Evolutionary conservation across 2,888 invertebrate genomes (phyloP).

Genomic region (Crioceris asparagi): DNA sequence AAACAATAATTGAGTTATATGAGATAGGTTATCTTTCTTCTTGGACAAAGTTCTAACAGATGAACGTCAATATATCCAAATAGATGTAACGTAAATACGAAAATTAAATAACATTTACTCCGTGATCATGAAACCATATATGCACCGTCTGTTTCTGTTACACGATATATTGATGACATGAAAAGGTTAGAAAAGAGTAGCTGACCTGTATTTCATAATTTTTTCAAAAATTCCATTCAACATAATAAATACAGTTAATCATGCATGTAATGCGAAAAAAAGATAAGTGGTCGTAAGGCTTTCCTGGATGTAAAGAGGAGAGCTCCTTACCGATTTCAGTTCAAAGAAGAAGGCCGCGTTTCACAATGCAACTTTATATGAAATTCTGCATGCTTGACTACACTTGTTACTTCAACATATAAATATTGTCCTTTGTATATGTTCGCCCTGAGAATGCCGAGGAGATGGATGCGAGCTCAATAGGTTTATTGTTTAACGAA

Average conservation of each 20-base stretch:
- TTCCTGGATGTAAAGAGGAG: too few species aligned
- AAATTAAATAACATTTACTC: constrained; percentile 2
- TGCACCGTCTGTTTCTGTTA: too few species aligned
- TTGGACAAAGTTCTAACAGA: too few species aligned
- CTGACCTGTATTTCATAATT: constrained; percentile 23
- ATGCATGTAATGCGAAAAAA: constrained; percentile 30
- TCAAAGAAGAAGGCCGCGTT: too few species aligned
- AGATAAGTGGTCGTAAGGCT: constrained; percentile 26
- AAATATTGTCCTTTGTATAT: constrained; percentile 33
- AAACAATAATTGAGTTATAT: too few species aligned
- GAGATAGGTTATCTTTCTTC: too few species aligned
- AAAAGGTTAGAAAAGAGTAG: too few species aligned
- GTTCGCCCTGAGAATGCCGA: constrained; percentile 18
- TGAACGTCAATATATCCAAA: too few species aligned
- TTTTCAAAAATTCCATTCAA: constrained; percentile 27
- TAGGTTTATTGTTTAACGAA: constrained; percentile 25
- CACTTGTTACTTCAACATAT: constrained; percentile 33
- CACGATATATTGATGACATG: too few species aligned
- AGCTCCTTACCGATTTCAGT: too few species aligned
- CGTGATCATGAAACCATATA: too few species aligned
- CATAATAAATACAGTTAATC: constrained; percentile 31
- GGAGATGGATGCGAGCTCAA: constrained; percentile 20
- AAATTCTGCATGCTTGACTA: constrained; percentile 34
- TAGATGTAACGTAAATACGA: not conserved
- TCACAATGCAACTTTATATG: too few species aligned